Percentiles rank a stretch among this genome's conserved stretches.
Conservation (phyloP, 2,797 vertebrate genomes). For the Chiroxiphia lanceolata region DNA sequence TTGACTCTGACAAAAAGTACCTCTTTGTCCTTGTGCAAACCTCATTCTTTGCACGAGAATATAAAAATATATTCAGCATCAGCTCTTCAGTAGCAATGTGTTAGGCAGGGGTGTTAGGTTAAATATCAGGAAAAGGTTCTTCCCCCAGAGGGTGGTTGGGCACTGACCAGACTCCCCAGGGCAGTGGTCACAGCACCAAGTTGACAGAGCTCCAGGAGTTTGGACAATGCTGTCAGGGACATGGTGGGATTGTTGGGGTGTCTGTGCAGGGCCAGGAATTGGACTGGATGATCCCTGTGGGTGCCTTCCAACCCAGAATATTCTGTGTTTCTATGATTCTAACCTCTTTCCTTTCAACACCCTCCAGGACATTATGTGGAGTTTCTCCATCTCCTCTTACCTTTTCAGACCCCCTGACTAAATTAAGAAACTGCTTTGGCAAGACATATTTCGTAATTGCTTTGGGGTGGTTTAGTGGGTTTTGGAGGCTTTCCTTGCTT, state of each 20-base stretch:
- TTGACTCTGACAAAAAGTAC: not conserved
- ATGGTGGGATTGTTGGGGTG: not conserved
- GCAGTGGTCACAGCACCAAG: not conserved
- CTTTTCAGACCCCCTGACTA: not conserved
- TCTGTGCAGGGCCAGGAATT: not conserved
- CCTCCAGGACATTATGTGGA: not conserved
- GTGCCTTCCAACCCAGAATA: not conserved
- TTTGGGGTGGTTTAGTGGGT: not conserved
- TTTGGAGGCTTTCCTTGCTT: not conserved
- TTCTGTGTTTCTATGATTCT: not conserved
- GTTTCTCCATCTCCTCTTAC: not conserved
- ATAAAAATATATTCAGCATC: not conserved
- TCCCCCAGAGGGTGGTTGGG: not conserved
- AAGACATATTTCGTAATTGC: not conserved
- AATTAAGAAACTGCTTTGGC: not conserved
- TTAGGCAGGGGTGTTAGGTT: not conserved
- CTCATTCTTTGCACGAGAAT: accelerated
- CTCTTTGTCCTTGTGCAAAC: not conserved
- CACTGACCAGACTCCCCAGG: not conserved
- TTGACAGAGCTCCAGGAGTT: not conserved
- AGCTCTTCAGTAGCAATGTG: not conserved
- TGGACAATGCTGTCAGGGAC: not conserved
- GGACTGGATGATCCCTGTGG: accelerated
- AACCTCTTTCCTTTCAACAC: not conserved
- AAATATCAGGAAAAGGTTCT: not conserved